phyloP scores from a whole-genome alignment of 2,797 vertebrate species.

The Babyrousa celebensis region DNA sequence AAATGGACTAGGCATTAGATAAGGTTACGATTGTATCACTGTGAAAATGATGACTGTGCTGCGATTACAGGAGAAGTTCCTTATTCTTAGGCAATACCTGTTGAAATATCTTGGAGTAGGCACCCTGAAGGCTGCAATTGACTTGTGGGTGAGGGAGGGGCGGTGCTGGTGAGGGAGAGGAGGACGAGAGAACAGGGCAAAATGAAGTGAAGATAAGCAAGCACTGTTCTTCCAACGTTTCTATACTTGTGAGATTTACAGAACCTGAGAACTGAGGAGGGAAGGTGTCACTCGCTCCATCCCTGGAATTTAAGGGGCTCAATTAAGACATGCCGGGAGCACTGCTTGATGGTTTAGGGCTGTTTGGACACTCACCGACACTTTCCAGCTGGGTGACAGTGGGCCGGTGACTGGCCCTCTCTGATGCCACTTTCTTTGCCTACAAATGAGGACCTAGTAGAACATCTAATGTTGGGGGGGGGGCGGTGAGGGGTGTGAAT shows the following conservation, averaged over 20 bases:
- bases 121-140: background rate
- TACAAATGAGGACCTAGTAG: no score
- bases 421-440: background rate
- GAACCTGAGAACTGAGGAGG: background rate
- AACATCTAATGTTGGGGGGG: fast-evolving
- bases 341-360: background rate
- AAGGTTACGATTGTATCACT: fast-evolving
- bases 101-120: background rate
- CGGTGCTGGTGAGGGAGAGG: background rate
- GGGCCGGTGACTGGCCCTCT: background rate
- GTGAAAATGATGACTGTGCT: background rate
- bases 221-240: background rate
- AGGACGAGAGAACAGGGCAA: no score
- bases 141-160: background rate
- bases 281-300: background rate
- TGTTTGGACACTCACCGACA: background rate
- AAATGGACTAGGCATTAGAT: fast-evolving
- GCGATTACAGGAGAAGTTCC: background rate
- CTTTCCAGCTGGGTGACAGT: background rate
- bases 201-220: background rate
- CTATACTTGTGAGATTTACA: background rate
- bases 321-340: background rate
- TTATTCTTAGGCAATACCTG: no score
- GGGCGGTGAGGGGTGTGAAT: no score
- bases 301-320: background rate